phyloP scores from a whole-genome alignment of 2,113 vertebrate genomes.

The Gymnobelideus leadbeateri region DNA sequence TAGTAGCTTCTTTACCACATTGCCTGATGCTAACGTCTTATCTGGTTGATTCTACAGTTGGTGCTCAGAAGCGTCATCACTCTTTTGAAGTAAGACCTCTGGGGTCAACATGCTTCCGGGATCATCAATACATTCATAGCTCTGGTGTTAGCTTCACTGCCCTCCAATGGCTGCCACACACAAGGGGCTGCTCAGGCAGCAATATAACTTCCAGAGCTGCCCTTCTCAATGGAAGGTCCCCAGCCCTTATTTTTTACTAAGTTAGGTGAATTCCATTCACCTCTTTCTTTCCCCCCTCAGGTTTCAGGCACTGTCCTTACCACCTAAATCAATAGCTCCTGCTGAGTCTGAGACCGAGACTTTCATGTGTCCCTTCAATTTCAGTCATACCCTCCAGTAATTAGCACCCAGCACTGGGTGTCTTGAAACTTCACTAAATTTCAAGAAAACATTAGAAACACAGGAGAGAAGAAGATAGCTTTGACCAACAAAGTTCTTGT shows the following conservation, averaged over 20 bases:
- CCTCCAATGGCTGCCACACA: background rate
- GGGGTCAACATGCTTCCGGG: background rate
- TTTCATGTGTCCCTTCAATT: background rate
- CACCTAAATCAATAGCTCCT: background rate
- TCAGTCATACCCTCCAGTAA: background rate
- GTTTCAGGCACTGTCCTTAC: background rate
- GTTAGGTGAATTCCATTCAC: background rate
- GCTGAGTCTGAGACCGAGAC: background rate
- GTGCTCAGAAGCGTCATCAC: background rate
- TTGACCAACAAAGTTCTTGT: background rate
- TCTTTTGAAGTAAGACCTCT: background rate
- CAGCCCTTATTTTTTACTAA: background rate
- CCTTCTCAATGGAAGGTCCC: background rate
- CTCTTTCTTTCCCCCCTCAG: background rate
- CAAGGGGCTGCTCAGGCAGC: background rate
- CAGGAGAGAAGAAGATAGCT: background rate
- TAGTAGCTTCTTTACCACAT: background rate
- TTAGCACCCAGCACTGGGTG: background rate
- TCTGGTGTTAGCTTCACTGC: background rate
- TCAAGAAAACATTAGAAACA: background rate
- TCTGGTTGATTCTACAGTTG: background rate
- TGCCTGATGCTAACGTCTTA: background rate
- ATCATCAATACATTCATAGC: background rate
- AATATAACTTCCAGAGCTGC: background rate
- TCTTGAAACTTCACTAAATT: background rate